Base-by-base conservation (phyloP, 2,888 invertebrate genomes). In the Poecilobothrus nobilitatus region DNA sequence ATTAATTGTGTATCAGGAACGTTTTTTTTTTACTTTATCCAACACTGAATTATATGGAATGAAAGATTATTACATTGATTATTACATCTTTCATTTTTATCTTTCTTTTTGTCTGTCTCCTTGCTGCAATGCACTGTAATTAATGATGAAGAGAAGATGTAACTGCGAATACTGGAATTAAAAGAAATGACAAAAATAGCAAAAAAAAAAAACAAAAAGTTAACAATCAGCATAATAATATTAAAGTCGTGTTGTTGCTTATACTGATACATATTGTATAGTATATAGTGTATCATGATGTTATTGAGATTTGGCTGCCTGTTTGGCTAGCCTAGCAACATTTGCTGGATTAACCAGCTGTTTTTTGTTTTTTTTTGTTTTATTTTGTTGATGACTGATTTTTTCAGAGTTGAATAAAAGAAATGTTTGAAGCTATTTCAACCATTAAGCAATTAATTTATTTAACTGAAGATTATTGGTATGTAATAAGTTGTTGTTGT, bases 371-470 rank as follows among this genome's bases (percentile, higher is more conserved):
- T 41, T 2, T 41, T 12, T 41, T 41, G 2, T 41, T 41, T 12
- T 12, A 37, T 37, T 8, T 37, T 37, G 37, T 10, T 37, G 53
- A n/a, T 53, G 53, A 53, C 18, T 53, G 18, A 53, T 53, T 1
- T 3, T 53, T 53, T 53, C 27, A 27, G 27, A 53, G 53, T 53
- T 53, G 18, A 53, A 53, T 4, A 53, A 53, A 53, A 53, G 53
- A 15, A 53, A 53, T 53, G 18, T 53, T n/a, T n/a, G n/a, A n/a
- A n/a, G 6, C 53, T 15, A 53, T 53, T 53, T 12, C 18, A 18
- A n/a, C 53, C 53, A 53, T 53, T 53, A 53, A 18, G 53, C 53
- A 53, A 53, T 53, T 53, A 53, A 53, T 53, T 53, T 53, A 53
- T 53, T 53, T 53, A 53, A 53, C 53, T 3, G 53, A 27, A 53